Evolutionary conservation across 2,888 invertebrate genomes (phyloP).

Genomic region (Parasteatoda lunata): DNA sequence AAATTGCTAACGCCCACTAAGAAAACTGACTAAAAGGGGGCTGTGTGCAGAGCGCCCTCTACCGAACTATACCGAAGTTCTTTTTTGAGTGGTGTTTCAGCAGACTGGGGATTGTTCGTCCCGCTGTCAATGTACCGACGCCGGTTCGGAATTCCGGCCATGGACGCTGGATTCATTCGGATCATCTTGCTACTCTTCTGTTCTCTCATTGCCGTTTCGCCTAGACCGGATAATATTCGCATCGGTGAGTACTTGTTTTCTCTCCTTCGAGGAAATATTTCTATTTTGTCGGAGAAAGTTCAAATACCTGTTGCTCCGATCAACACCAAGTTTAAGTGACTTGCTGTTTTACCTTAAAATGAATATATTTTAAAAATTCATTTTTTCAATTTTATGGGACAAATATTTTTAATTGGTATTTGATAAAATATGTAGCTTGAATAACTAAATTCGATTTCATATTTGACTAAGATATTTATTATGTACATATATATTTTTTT

Average conservation of each 20-base stretch:
- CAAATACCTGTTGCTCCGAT: constrained; percentile 16
- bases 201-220: constrained; percentile 33
- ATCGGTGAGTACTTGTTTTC: constrained; percentile 26
- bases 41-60: constrained; percentile 17
- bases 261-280: neutral
- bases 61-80: constrained; percentile 11
- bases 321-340: too few relatives aligned
- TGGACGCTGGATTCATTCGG: constrained; percentile 46
- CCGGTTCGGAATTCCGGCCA: constrained; percentile 48
- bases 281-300: neutral
- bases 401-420: too few relatives aligned
- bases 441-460: too few relatives aligned
- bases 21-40: constrained; percentile 12
- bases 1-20: neutral
- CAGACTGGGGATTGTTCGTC: constrained; percentile 40
- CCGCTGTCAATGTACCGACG: constrained; percentile 62
- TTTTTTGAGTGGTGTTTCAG: constrained; percentile 14
- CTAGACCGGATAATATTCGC: constrained; percentile 50
- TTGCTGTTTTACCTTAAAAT: too few relatives aligned
- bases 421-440: too few relatives aligned
- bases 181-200: constrained; percentile 38
- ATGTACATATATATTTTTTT: too few relatives aligned
- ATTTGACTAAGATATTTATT: too few relatives aligned
- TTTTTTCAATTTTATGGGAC: too few relatives aligned
- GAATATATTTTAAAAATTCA: too few relatives aligned